These are phyloP conservation scores for Trichacis sp. DNA, from an alignment of 2,888 invertebrate species.

Conservation along the genomic window DNA sequence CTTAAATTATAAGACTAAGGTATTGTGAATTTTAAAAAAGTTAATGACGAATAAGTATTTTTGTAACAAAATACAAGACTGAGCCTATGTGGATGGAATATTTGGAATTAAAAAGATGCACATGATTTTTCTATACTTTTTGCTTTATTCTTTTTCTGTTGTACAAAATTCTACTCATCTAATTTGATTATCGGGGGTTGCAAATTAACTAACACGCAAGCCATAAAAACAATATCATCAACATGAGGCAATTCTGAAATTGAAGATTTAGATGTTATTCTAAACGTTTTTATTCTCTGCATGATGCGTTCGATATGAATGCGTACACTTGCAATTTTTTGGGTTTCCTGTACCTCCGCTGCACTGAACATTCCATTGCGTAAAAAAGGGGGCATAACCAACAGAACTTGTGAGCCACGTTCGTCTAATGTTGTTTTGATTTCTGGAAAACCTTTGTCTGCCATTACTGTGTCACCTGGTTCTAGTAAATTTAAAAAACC, in stretches of 20 bases:
- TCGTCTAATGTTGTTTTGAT: conserved; percentile 21
- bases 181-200: no score
- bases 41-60: no score
- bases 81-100: no score
- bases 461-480: conserved; percentile 33
- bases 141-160: no score
- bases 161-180: no score
- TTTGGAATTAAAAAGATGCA: no score
- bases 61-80: no score
- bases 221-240: conserved; percentile 33
- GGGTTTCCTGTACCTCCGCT: conserved; percentile 28
- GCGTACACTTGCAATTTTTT: conserved; percentile 25
- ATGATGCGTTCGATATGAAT: conserved; percentile 34
- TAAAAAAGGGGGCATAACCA: conserved; percentile 39
- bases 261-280: conserved; percentile 18
- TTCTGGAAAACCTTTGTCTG: conserved; percentile 42
- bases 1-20: no score
- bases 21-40: no score
- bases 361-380: conserved; percentile 17
- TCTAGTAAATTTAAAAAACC: conserved; percentile 34
- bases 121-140: no score
- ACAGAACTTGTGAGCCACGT: conserved; percentile 17
- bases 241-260: conserved; percentile 15
- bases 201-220: conserved; percentile 35
- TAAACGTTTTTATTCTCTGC: conserved; percentile 26